A percentile compares a stretch with the other conserved stretches of the same genome.
These are phyloP conservation scores for Elymnias hypermnestra DNA, from an alignment of 1,140 invertebrate species.

Conservation along the genomic window DNA sequence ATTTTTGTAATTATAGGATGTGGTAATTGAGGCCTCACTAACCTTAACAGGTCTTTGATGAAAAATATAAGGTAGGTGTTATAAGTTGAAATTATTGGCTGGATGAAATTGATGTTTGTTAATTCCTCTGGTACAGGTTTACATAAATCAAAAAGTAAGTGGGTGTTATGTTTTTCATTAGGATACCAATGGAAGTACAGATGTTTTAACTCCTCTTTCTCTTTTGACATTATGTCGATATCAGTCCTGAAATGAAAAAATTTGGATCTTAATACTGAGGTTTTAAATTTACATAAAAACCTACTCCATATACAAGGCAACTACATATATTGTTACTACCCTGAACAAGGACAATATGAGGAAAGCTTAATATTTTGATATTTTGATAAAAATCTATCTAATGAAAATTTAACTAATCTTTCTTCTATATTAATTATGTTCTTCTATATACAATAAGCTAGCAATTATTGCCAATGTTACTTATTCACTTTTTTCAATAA, in stretches of 20 bases:
- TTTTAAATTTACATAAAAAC: too few species aligned
- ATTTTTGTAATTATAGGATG: conserved; percentile 36
- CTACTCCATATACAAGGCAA: too few species aligned
- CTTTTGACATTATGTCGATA: conserved; percentile 24
- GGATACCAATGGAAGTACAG: conserved; percentile 62
- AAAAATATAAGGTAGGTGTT: conserved; percentile 58
- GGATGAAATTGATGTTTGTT: conserved; percentile 48
- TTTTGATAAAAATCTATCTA: too few species aligned
- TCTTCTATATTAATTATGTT: too few species aligned
- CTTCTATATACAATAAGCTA: too few species aligned
- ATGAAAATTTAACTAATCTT: too few species aligned
- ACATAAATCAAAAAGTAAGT: conserved; percentile 53
- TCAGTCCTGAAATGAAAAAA: conserved; percentile 34
- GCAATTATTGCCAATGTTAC: too few species aligned
- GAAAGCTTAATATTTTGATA: too few species aligned
- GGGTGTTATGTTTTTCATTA: conserved; percentile 38
- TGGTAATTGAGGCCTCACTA: conserved; percentile 50
- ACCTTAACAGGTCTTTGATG: conserved; percentile 42
- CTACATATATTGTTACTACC: too few species aligned
- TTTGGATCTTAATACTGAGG: too few species aligned
- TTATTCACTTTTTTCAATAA: too few species aligned
- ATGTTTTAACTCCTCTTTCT: conserved; percentile 40
- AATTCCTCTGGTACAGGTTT: conserved; percentile 47
- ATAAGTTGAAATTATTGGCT: conserved; percentile 48
- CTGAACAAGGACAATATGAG: too few species aligned